Base-by-base conservation (phyloP, 2,888 invertebrate genomes). In the Panorpa germanica region DNA sequence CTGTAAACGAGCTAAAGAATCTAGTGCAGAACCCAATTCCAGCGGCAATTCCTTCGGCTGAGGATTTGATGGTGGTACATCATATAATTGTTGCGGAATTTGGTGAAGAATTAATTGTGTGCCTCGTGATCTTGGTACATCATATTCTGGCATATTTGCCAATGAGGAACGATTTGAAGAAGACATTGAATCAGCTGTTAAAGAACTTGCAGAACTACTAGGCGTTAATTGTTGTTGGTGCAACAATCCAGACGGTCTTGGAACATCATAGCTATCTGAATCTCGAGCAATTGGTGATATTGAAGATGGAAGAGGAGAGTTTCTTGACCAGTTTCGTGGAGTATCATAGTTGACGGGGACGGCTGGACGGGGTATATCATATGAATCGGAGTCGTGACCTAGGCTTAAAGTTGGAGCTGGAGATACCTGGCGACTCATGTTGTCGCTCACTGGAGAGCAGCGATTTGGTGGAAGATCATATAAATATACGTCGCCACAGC, bases 1-100 rank as follows among this genome's bases (percentile, higher is more conserved):
- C 49, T 81, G 76, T 38, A 78, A 53, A 45, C 71, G 71, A 39
- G 74, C 72, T 39, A 82, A 55, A 31, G 70, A 67, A 41, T 82
- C 78, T 40, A 81, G 55, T 1, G 82, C 82, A 17, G 80, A 73
- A 41, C 67, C 67, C 37, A 78, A 56, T 45, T 80, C 77, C 39
- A 82, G 48, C 1, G 77, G 76, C 35, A 83, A 55, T 44, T 73
- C 71, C 52, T 69, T 70, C 7, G 43, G 42, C 35, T 45, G 45
- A 14, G 47, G 37, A 16, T 47, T 40, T 26, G 48, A 37, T 29
- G 49, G 48, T 5, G 48, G 44, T 24, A 45, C 46, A 7, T 11
- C 16, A 8, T 15, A 31, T 16, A 25, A 24, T 22, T 30, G 24
- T 25, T 35, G 21, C 38, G 39, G 33, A 39, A 38, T 35, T 29